phyloP scores from a whole-genome alignment of 2,888 invertebrate genomes.

The Xestia sexstrigata region DNA sequence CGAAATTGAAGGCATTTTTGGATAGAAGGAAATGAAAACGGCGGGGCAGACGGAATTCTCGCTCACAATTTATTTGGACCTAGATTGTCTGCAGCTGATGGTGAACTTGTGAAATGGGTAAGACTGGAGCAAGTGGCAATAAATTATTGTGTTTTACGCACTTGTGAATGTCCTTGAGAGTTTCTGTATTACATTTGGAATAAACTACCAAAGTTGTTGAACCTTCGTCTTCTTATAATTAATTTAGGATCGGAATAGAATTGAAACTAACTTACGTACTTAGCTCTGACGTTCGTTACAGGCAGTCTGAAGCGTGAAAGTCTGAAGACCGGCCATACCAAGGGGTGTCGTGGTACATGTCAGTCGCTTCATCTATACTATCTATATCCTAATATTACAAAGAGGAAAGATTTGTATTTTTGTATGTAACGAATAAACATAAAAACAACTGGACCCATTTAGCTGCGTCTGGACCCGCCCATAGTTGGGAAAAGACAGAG shows the following conservation, averaged over 20 bases:
- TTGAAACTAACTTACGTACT: background rate
- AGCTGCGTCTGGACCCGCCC: too few species aligned
- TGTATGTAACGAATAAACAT: too few species aligned
- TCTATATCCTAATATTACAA: too few species aligned
- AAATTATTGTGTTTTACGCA: conserved; percentile 47
- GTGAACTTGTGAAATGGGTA: conserved; percentile 39
- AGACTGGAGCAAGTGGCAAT: conserved; percentile 31
- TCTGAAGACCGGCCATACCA: background rate
- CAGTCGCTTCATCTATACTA: too few species aligned
- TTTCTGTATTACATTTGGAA: conserved; percentile 35
- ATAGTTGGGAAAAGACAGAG: background rate
- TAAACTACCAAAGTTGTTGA: conserved; percentile 11
- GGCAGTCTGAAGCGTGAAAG: background rate
- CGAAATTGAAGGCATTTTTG: conserved; percentile 55
- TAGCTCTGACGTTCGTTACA: background rate
- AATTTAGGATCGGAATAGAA: background rate
- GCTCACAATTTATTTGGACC: conserved; percentile 43
- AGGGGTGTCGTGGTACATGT: too few species aligned
- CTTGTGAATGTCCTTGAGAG: conserved; percentile 35
- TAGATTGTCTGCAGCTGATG: conserved; percentile 49
- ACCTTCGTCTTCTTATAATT: conserved; percentile 10
- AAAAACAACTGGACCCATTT: too few species aligned
- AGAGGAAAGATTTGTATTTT: too few species aligned
- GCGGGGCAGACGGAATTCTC: conserved; percentile 34
- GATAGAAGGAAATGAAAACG: conserved; percentile 61